phyloP scores from a whole-genome alignment of 2,888 invertebrate genomes.

The Crioceris asparagi region DNA sequence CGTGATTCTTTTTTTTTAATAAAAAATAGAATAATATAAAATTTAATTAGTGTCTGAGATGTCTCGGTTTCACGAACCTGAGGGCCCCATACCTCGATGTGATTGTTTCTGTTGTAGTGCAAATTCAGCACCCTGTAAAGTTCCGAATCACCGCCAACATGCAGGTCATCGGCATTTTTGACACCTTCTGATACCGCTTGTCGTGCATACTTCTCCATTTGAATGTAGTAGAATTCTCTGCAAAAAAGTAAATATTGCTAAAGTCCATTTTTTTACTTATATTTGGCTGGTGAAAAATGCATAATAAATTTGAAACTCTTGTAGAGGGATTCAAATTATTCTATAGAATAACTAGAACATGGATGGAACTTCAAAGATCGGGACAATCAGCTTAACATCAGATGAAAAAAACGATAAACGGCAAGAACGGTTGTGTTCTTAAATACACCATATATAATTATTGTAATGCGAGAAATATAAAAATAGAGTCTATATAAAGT shows the following conservation, averaged over 20 bases:
- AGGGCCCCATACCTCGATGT: conserved; percentile 78
- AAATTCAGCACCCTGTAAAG: conserved; percentile 95
- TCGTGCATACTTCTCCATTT: conserved; percentile 99
- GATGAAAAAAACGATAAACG: too few relatives aligned
- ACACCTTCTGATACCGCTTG: conserved; percentile 96
- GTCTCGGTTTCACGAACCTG: conserved; percentile 48
- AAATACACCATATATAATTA: not conserved
- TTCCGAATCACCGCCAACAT: conserved; percentile 92
- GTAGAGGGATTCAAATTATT: too few relatives aligned
- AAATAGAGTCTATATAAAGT: not conserved
- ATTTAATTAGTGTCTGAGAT: conserved; percentile 17
- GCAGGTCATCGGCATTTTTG: conserved; percentile 84
- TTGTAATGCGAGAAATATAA: not conserved
- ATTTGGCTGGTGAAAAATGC: too few relatives aligned
- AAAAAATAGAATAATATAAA: not conserved
- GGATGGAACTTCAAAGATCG: too few relatives aligned
- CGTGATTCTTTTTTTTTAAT: not conserved
- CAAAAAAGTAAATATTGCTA: conserved; percentile 33
- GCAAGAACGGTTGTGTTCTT: not conserved
- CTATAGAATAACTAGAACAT: too few relatives aligned
- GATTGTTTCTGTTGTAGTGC: conserved; percentile 96
- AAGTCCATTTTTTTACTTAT: not conserved
- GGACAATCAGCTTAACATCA: too few relatives aligned
- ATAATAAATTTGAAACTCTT: too few relatives aligned
- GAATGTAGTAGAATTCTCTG: conserved; percentile 99